phyloP scores from a whole-genome alignment of 64 coral and sea anemone species.

The Montipora sp. region DNA sequence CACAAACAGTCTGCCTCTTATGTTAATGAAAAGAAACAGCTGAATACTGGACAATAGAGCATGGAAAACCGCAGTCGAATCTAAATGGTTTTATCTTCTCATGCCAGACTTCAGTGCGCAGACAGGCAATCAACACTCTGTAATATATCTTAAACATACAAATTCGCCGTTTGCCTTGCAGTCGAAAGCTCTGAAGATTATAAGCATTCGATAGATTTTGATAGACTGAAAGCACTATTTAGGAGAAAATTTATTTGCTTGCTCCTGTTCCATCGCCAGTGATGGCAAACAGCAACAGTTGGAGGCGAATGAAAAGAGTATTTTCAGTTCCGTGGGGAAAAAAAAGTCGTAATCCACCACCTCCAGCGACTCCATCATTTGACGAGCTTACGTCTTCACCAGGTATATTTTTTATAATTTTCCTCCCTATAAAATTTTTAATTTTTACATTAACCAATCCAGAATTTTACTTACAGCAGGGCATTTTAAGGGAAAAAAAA shows the following conservation, averaged over 20 bases:
- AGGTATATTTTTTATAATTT: not conserved
- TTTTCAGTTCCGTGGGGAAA: constrained; percentile 51
- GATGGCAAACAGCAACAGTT: constrained; percentile 36
- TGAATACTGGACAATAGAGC: constrained; percentile 26
- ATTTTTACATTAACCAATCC: too few species aligned
- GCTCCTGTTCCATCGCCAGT: not conserved
- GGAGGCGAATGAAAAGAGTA: constrained; percentile 49
- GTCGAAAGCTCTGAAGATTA: not conserved
- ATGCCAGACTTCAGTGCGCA: not conserved
- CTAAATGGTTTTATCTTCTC: constrained; percentile 6
- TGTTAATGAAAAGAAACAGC: constrained; percentile 30
- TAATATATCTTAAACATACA: not conserved
- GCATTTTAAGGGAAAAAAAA: too few species aligned
- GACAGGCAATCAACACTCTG: not conserved
- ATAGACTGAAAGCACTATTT: not conserved
- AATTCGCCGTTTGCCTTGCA: not conserved
- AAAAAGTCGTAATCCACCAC: constrained; percentile 12
- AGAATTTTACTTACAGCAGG: too few species aligned
- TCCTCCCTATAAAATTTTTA: not conserved
- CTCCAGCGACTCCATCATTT: not conserved
- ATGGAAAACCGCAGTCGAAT: constrained; percentile 19
- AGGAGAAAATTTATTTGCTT: not conserved
- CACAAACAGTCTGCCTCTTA: not conserved
- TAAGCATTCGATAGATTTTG: not conserved
- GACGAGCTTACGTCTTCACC: constrained; percentile 44